phyloP scores from a whole-genome alignment of 1,140 invertebrate species.

The Mamestra configurata region DNA sequence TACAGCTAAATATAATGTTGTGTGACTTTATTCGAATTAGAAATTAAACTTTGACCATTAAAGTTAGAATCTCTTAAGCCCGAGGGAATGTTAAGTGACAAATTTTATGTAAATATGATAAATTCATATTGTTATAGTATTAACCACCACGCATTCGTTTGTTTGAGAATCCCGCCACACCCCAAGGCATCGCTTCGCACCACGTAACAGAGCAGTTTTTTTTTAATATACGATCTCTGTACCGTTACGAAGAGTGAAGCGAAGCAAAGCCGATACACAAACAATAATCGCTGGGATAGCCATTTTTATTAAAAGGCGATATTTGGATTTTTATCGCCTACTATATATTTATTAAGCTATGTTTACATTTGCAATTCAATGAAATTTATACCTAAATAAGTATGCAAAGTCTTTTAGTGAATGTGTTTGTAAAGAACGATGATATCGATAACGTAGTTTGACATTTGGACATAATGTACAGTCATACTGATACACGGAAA shows the following conservation, averaged over 20 bases:
- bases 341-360: conserved; percentile 9
- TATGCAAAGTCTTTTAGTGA: conserved; percentile 39
- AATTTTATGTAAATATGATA: conserved; percentile 25
- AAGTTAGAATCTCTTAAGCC: neutral
- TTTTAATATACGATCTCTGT: neutral
- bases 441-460: conserved; percentile 3
- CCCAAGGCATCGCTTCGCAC: conserved; percentile 35
- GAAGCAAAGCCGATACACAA: conserved; percentile 32
- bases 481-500: conserved; percentile 1
- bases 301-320: conserved; percentile 5
- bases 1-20: neutral
- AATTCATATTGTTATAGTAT: neutral
- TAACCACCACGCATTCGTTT: conserved; percentile 29
- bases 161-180: conserved; percentile 40
- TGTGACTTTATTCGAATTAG: neutral
- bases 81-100: conserved; percentile 15
- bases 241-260: conserved; percentile 52
- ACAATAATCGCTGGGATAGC: conserved; percentile 51
- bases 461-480: neutral
- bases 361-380: conserved; percentile 31
- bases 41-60: neutral
- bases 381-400: conserved; percentile 16
- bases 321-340: neutral
- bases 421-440: neutral
- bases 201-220: conserved; percentile 50